A percentile compares a stretch with the other conserved stretches of the same genome.
Conservation (phyloP, 2,113 vertebrate genomes). For the Mesoclemmys tuberculata region DNA sequence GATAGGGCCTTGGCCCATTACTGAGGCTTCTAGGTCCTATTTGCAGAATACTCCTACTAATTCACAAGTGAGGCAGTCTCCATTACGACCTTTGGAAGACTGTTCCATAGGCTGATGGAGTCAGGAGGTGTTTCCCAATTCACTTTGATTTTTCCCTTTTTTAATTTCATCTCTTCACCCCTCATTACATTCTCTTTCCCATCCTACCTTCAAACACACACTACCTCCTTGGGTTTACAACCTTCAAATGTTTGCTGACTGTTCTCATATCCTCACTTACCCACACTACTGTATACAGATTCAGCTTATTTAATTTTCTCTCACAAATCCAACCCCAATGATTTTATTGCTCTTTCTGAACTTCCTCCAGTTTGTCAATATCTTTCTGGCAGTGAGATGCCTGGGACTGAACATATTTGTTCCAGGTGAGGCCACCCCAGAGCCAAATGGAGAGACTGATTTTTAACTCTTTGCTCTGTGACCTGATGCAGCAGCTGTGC, state of each 20-base stretch:
- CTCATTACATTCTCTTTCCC: neutral
- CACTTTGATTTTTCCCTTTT: neutral
- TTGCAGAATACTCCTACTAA: neutral
- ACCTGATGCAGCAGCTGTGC: accelerated
- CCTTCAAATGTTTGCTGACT: neutral
- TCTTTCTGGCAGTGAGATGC: neutral
- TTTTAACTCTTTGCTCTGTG: neutral
- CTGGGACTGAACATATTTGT: neutral
- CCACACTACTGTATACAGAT: neutral
- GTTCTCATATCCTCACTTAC: neutral
- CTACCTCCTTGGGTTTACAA: neutral
- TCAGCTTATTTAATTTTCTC: neutral
- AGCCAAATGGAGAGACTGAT: neutral
- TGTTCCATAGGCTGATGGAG: neutral
- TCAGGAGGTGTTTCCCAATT: neutral
- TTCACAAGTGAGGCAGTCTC: neutral
- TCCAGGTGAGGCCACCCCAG: neutral
- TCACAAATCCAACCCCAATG: neutral
- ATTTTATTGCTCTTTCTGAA: neutral
- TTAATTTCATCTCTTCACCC: neutral
- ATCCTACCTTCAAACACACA: neutral
- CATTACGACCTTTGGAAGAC: neutral
- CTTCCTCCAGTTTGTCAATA: neutral
- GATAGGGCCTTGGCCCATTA: neutral
- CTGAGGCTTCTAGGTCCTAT: neutral